Base-by-base conservation (phyloP, 2,888 invertebrate genomes). In the Leptinotarsa juncta region DNA sequence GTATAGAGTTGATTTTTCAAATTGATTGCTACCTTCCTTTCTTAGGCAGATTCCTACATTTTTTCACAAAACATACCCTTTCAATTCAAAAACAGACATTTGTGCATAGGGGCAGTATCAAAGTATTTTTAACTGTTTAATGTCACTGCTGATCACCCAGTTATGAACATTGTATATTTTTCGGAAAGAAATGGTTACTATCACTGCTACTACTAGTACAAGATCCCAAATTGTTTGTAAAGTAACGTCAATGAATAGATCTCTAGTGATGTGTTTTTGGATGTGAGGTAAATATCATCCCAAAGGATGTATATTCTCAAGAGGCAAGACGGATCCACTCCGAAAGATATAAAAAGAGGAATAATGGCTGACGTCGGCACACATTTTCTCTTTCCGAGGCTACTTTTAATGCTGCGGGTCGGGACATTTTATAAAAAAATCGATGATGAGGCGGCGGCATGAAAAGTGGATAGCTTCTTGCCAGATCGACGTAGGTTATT, bases 341-440 rank as follows among this genome's bases (percentile, higher is more conserved):
- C 15, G 32, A 14, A 62, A 62, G 62, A 62, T 42, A 62, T 62
- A 57, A 62, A 62, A 62, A 62, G 57, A 57, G 32, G 62, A 62
- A 62, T 62, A 62, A 62, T 62, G 62, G 62, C 62, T n/a, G 32
- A 62, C 62, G 62, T 62, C 62, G 62, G 62, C 62, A 62, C 62
- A 62, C 62, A 32, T 42, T 62, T 18, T 62, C 32, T n/a, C 26
- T 32, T 62, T n/a, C n/a, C n/a, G 62, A 42, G 62, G n/a, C 62
- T 32, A 42, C 32, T 42, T 62, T 42, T 62, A 42, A 62, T 62
- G 62, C 62, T 57, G 1, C 16, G 62, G 62, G 42, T 32, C n/a
- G 62, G 62, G 42, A 62, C n/a, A 62, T 62, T 62, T 62, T 42
- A 62, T 62, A 62, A 62, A 62, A 62, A 18, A 62, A 62, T 62